A percentile compares a stretch with the other conserved stretches of the same genome.
These are phyloP conservation scores for Cettia cetti DNA, from an alignment of 2,113 vertebrate species.

Conservation along the genomic window DNA sequence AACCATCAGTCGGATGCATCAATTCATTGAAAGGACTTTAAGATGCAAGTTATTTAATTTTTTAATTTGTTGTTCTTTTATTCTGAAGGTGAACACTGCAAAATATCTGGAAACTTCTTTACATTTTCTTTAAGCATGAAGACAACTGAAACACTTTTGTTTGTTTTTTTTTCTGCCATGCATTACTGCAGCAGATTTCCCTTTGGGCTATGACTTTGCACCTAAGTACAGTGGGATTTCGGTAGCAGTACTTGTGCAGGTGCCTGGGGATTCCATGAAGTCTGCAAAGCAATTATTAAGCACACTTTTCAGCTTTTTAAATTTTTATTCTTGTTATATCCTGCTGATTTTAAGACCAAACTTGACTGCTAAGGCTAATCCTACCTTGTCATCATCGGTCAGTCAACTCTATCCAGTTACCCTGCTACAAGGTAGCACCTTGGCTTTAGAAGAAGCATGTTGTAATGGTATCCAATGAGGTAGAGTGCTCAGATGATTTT, in stretches of 20 bases:
- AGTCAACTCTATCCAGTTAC: background rate
- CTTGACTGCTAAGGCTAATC: background rate
- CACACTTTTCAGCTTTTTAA: background rate
- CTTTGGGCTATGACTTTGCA: background rate
- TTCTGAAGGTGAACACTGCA: background rate
- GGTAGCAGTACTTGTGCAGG: background rate
- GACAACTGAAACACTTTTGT: background rate
- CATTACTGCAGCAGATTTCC: background rate
- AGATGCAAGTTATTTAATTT: background rate
- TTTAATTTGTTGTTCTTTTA: background rate
- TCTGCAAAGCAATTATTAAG: background rate
- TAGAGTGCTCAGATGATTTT: background rate
- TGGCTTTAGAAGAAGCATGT: background rate
- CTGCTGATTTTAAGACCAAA: background rate
- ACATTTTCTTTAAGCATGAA: background rate
- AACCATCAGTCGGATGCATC: background rate
- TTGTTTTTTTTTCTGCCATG: background rate
- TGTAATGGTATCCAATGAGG: background rate
- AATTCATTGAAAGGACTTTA: background rate
- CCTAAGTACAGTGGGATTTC: background rate
- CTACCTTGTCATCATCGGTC: background rate
- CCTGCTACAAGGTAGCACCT: background rate
- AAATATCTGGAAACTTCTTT: background rate
- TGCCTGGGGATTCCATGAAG: background rate
- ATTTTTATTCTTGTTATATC: background rate